These are phyloP conservation scores for Silvanus unidentatus DNA, from an alignment of 2,888 invertebrate species.

Conservation along the genomic window DNA sequence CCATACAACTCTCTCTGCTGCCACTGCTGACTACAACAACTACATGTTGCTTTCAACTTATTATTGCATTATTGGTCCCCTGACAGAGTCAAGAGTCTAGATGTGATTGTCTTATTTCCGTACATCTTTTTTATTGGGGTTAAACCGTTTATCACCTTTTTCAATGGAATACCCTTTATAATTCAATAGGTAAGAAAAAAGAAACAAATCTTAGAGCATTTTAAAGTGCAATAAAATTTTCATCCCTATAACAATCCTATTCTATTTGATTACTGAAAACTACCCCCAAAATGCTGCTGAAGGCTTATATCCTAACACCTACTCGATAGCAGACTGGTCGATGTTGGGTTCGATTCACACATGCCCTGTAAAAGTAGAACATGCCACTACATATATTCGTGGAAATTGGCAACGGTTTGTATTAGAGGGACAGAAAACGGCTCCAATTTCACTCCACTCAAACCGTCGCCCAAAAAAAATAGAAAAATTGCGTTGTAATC, in stretches of 20 bases:
- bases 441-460: not conserved
- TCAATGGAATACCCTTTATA: too few relatives aligned
- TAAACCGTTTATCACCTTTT: too few relatives aligned
- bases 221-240: too few relatives aligned
- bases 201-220: too few relatives aligned
- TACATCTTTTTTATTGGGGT: constrained; percentile 8
- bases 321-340: constrained; percentile 27
- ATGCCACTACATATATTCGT: constrained; percentile 8
- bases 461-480: too few relatives aligned
- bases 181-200: too few relatives aligned
- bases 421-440: not conserved
- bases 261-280: too few relatives aligned
- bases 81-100: constrained; percentile 7
- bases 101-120: constrained; percentile 10
- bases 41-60: not conserved
- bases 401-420: constrained; percentile 4
- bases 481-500: too few relatives aligned
- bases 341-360: constrained; percentile 23
- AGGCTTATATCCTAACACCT: constrained; percentile 14
- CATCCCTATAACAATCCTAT: too few relatives aligned
- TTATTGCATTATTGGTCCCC: constrained; percentile 1
- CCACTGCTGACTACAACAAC: not conserved
- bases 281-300: too few relatives aligned
- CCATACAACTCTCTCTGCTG: not conserved
- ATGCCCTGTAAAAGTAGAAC: constrained; percentile 22